phyloP scores from a whole-genome alignment of 2,888 invertebrate genomes.

The Eulithis testata region DNA sequence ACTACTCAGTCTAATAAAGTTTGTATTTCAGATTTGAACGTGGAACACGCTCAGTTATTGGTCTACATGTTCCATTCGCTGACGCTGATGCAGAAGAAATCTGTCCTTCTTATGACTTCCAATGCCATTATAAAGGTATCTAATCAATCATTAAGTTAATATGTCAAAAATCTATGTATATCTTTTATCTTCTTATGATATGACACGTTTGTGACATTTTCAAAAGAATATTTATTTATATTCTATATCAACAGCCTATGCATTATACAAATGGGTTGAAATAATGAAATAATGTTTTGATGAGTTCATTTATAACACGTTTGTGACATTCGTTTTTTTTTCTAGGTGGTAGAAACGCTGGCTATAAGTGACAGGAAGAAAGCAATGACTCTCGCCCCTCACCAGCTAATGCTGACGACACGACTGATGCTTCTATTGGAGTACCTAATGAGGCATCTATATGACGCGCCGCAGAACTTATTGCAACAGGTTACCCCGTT shows the following conservation, averaged over 20 bases:
- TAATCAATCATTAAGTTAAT: background rate
- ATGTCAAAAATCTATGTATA: no score
- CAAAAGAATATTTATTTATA: no score
- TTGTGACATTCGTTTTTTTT: constrained; percentile 10
- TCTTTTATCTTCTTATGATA: no score
- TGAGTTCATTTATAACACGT: background rate
- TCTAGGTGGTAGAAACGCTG: constrained; percentile 75
- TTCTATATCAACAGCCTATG: no score
- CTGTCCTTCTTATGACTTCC: constrained; percentile 92
- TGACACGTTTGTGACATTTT: no score
- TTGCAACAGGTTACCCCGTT: constrained; percentile 95
- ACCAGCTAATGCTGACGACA: constrained; percentile 92
- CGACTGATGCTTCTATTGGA: constrained; percentile 94
- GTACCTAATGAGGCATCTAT: constrained; percentile 97
- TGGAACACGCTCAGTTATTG: constrained; percentile 97
- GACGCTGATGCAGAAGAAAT: constrained; percentile 98
- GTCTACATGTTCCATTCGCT: constrained; percentile 97
- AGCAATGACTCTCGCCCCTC: constrained; percentile 68
- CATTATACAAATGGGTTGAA: no score
- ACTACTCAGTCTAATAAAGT: constrained; percentile 7
- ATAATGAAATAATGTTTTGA: no score
- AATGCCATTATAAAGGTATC: constrained; percentile 85
- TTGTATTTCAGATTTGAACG: constrained; percentile 90
- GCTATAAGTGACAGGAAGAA: constrained; percentile 72
- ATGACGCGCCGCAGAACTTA: constrained; percentile 94